Conservation (phyloP, 1,140 invertebrate species). For the Platorchestia sp. region DNA sequence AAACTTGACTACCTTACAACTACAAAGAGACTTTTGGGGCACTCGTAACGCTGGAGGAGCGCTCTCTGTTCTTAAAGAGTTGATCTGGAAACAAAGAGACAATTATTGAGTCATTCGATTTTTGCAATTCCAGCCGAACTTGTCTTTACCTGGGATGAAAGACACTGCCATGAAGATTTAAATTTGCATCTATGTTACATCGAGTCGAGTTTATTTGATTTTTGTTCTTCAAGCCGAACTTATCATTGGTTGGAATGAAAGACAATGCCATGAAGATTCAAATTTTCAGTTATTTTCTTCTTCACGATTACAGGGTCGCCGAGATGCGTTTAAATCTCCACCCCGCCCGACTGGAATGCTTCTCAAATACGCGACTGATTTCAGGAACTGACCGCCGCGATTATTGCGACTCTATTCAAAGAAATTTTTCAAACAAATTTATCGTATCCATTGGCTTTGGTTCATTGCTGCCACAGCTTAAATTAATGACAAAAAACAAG, state of each 20-base stretch:
- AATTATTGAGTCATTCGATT: not conserved
- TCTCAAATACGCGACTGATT: not conserved
- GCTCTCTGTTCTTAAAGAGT: not conserved
- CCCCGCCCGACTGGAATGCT: not conserved
- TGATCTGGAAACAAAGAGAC: not conserved
- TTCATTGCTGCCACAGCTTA: not conserved
- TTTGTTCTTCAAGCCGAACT: not conserved
- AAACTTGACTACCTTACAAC: not conserved
- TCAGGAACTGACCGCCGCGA: not conserved
- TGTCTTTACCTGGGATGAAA: not conserved
- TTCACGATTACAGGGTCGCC: not conserved
- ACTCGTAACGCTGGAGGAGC: not conserved
- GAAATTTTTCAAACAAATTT: not conserved
- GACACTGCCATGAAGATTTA: not conserved
- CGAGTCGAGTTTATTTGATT: not conserved
- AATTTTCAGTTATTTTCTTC: not conserved
- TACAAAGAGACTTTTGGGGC: not conserved
- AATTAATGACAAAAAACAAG: not conserved
- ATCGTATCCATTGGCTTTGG: not conserved
- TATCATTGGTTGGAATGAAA: not conserved
- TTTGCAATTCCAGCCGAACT: not conserved
- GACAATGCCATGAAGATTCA: not conserved
- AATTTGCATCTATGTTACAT: not conserved
- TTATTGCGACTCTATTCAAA: not conserved
- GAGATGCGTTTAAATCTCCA: not conserved